phyloP scores from a whole-genome alignment of 1,140 invertebrate species.

The Drosophila chauvacae region DNA sequence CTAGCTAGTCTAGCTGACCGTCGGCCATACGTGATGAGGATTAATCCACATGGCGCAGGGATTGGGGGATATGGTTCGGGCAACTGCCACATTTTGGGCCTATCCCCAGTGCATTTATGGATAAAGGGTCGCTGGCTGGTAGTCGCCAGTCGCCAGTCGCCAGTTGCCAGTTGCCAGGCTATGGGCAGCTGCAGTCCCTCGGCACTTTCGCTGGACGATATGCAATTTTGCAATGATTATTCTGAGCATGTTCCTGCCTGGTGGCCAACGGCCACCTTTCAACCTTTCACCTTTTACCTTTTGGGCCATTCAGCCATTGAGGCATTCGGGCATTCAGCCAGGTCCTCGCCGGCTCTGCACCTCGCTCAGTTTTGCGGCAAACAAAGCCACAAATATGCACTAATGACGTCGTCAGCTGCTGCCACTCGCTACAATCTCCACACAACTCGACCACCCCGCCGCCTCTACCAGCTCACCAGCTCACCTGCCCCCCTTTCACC shows the following conservation, averaged over 20 bases:
- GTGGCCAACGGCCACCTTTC: conserved; percentile 33
- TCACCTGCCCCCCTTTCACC: neutral
- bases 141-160: neutral
- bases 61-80: neutral
- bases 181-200: conserved; percentile 37
- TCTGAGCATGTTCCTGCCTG: conserved; percentile 72
- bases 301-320: conserved; percentile 15
- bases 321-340: conserved; percentile 9
- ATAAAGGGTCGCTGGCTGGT: neutral
- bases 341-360: conserved; percentile 17
- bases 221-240: conserved; percentile 82
- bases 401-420: conserved; percentile 76
- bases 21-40: conserved; percentile 61
- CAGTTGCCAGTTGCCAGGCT: neutral
- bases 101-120: conserved; percentile 49
- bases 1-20: neutral
- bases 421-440: conserved; percentile 13
- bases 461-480: neutral
- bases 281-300: conserved; percentile 45
- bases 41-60: conserved; percentile 62
- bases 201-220: conserved; percentile 80
- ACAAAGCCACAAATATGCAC: conserved; percentile 84
- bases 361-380: conserved; percentile 76
- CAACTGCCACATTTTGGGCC: conserved; percentile 42
- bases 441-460: neutral